Evolutionary conservation across 2,797 vertebrate species (phyloP).

Genomic region (Fistularia tabacaria): DNA sequence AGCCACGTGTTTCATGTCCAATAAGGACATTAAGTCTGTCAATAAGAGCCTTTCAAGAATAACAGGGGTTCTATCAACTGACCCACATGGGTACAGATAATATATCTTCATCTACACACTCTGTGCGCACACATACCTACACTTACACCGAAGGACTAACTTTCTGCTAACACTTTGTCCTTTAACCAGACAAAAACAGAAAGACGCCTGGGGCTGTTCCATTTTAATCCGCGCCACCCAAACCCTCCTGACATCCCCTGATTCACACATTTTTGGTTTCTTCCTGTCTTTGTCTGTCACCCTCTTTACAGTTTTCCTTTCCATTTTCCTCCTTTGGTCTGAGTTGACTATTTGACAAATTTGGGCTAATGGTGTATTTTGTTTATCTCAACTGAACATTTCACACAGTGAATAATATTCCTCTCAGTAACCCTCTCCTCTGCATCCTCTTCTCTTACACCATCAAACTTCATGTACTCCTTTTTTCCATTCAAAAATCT

Average conservation of each 20-base stretch:
- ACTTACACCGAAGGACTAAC: slow-evolving; percentile 8
- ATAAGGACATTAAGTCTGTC: slow-evolving; percentile 68
- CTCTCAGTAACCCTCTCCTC: too few relatives aligned
- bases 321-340: neutral
- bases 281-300: slow-evolving; percentile 24
- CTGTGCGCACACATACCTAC: slow-evolving; percentile 32
- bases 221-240: slow-evolving; percentile 50
- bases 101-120: slow-evolving; percentile 9
- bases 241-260: slow-evolving; percentile 18
- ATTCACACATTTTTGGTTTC: slow-evolving; percentile 26
- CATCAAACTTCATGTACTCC: too few relatives aligned
- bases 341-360: neutral
- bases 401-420: too few relatives aligned
- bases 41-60: slow-evolving; percentile 72
- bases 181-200: slow-evolving; percentile 52
- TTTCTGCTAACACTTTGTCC: slow-evolving; percentile 29
- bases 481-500: too few relatives aligned
- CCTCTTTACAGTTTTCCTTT: neutral
- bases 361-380: neutral
- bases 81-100: slow-evolving; percentile 34
- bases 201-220: slow-evolving; percentile 51
- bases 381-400: too few relatives aligned
- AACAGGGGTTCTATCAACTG: slow-evolving; percentile 64
- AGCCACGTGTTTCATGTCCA: slow-evolving; percentile 61
- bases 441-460: too few relatives aligned